These are phyloP conservation scores for Myotis findleyi DNA, from an alignment of 2,797 vertebrate genomes.

Conservation along the genomic window DNA sequence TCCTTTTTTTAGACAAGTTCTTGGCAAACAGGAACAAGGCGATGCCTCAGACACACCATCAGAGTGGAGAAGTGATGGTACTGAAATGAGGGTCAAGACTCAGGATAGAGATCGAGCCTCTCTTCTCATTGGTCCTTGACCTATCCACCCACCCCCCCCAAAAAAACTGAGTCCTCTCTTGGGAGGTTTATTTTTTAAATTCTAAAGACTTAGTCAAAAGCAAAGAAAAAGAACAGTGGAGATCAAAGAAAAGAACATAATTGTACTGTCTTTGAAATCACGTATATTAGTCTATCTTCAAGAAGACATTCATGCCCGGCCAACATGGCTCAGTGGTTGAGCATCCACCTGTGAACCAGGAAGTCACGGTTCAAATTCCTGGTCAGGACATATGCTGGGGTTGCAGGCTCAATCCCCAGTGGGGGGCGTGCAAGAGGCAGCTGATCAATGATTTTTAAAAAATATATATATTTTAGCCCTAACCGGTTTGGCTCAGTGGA, in stretches of 20 bases:
- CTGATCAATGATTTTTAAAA: no score
- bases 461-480: no score
- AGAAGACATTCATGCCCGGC: slow-evolving; percentile 67
- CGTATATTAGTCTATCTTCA: background rate
- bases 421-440: no score
- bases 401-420: no score
- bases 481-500: no score
- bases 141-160: no score
- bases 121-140: background rate
- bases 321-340: no score
- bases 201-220: background rate
- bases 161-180: background rate
- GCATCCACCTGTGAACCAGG: no score
- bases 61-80: fast-evolving
- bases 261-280: background rate
- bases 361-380: no score
- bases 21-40: background rate
- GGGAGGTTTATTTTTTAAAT: background rate
- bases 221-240: background rate
- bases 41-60: background rate
- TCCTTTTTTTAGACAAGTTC: background rate
- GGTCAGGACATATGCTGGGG: no score
- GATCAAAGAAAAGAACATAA: background rate
- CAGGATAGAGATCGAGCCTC: slow-evolving; percentile 69
- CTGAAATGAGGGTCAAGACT: background rate